phyloP scores from a whole-genome alignment of 2,797 vertebrate genomes.

The Phrynocephalus guinanensis region DNA sequence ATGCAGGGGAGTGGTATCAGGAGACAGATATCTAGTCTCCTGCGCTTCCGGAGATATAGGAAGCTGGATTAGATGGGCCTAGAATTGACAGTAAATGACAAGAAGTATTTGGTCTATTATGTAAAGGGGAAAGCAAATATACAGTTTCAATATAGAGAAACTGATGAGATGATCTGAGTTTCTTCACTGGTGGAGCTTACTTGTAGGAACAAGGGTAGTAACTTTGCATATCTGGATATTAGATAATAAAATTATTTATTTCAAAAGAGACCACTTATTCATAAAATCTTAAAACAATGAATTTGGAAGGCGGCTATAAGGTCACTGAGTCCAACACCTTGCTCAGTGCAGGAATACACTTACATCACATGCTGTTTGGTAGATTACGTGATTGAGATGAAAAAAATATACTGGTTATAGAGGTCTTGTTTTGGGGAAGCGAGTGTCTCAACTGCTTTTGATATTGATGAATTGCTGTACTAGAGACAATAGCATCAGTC shows the following conservation, averaged over 20 bases:
- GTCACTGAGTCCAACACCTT: no score
- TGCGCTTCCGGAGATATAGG: no score
- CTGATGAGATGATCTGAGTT: no score
- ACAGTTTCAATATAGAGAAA: not conserved
- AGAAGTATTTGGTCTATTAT: not conserved
- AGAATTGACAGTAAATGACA: not conserved
- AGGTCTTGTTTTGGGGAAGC: not conserved
- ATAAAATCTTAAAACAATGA: no score
- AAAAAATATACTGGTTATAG: not conserved
- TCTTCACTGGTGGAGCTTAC: no score
- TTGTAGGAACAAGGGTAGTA: no score
- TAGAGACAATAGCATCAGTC: not conserved
- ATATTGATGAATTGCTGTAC: not conserved
- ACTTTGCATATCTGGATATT: no score
- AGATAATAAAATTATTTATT: not conserved
- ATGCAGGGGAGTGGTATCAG: no score
- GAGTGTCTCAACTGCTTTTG: no score
- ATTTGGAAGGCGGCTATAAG: no score
- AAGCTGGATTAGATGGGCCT: not conserved
- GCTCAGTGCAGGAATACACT: no score
- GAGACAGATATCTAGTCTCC: no score
- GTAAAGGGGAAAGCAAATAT: not conserved
- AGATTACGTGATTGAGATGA: conserved; percentile 16
- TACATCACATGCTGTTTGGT: not conserved
- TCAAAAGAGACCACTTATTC: conserved; percentile 2